These are phyloP conservation scores for Heteronetta atricapilla DNA, from an alignment of 2,113 vertebrate species.

Conservation along the genomic window DNA sequence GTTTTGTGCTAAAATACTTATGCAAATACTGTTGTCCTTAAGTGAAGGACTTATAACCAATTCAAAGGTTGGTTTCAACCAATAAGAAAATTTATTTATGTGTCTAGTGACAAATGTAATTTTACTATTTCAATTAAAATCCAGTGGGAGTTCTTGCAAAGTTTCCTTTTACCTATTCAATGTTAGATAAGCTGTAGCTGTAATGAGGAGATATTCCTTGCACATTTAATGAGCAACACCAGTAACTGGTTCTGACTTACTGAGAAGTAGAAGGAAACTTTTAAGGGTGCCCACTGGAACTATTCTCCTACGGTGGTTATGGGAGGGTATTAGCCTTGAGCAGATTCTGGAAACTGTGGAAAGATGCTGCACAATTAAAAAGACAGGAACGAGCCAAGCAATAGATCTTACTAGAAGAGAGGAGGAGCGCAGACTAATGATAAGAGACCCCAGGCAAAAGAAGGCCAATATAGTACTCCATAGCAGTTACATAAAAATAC, in stretches of 20 bases:
- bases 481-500: background rate
- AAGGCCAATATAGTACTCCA: background rate
- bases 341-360: constrained; percentile 9
- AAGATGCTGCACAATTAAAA: constrained; percentile 29
- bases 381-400: background rate
- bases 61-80: background rate
- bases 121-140: constrained; percentile 21
- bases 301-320: background rate
- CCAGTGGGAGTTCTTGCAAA: background rate
- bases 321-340: constrained; percentile 47
- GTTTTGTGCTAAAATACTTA: background rate
- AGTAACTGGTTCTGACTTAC: background rate
- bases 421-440: constrained; percentile 21
- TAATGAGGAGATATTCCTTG: constrained; percentile 9
- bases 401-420: background rate
- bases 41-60: background rate
- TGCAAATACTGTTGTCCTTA: background rate
- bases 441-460: constrained; percentile 4
- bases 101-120: background rate
- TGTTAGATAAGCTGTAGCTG: background rate
- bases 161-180: background rate
- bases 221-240: constrained; percentile 9
- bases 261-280: constrained; percentile 46
- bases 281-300: constrained; percentile 58
- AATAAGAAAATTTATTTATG: background rate